A percentile compares a stretch with the other conserved stretches of the same genome.
Conservation (phyloP, 2,113 vertebrate species). For the Xenopus laevis region DNA sequence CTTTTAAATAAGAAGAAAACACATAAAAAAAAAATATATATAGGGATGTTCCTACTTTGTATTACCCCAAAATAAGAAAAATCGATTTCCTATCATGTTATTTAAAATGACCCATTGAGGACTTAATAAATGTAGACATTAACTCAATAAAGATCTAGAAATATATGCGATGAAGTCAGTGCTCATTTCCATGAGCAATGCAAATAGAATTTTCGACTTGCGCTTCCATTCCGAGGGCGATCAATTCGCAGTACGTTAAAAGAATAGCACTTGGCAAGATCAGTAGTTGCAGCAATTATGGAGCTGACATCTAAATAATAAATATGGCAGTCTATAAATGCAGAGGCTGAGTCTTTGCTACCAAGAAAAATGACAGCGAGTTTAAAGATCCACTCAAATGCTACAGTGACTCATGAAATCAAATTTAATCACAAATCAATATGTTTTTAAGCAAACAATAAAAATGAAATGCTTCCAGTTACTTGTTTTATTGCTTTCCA, state of each 20-base stretch:
- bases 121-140: too few species aligned
- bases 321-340: constrained; percentile 31
- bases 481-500: neutral
- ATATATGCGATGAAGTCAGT: neutral
- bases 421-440: too few species aligned
- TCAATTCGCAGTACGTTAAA: constrained; percentile 34
- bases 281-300: constrained; percentile 6
- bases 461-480: neutral
- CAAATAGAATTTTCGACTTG: constrained; percentile 22
- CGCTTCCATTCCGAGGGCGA: constrained; percentile 3
- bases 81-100: too few species aligned
- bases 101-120: too few species aligned
- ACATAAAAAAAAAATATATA: too few species aligned
- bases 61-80: too few species aligned
- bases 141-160: neutral
- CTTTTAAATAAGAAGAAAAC: constrained; percentile 42
- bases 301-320: constrained; percentile 36
- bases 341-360: constrained; percentile 15
- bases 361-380: constrained; percentile 29
- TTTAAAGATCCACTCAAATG: constrained; percentile 27
- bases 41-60: too few species aligned
- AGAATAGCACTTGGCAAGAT: constrained; percentile 24
- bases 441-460: too few species aligned
- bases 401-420: constrained; percentile 15
- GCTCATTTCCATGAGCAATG: constrained; percentile 20